Conservation (phyloP, 1,140 invertebrate species). For the Drosophila pseudoobscura region DNA sequence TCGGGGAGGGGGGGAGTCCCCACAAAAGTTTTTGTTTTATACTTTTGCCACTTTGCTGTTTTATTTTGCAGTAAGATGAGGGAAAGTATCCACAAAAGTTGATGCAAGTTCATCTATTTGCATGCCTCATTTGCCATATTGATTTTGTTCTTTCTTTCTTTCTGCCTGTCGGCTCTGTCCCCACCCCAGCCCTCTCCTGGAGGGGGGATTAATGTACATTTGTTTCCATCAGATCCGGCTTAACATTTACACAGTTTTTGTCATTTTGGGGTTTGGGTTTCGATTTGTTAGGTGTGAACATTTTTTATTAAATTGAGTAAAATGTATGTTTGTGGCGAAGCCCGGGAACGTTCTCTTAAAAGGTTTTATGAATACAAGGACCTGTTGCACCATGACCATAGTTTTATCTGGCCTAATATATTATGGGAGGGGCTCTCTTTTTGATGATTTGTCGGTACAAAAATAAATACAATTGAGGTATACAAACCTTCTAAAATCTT, state of each 20-base stretch:
- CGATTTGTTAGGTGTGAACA: constrained; percentile 7
- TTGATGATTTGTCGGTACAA: no score
- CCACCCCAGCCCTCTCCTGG: no score
- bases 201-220: constrained; percentile 28
- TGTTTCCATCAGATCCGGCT: constrained; percentile 35
- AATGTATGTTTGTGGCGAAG: neutral
- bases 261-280: constrained; percentile 5
- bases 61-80: constrained; percentile 14
- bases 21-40: constrained; percentile 50
- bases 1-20: constrained; percentile 5
- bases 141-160: constrained; percentile 32
- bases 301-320: constrained; percentile 19
- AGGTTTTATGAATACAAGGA: no score
- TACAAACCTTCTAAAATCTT: no score
- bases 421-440: no score
- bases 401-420: no score
- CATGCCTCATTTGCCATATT: constrained; percentile 61
- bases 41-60: constrained; percentile 34
- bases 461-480: no score
- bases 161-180: neutral
- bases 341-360: neutral
- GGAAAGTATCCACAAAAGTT: constrained; percentile 20
- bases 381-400: no score
- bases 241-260: constrained; percentile 27
- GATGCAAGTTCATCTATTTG: constrained; percentile 52